These are phyloP conservation scores for Neodiprion pinetum DNA, from an alignment of 1,140 invertebrate genomes.

Conservation along the genomic window DNA sequence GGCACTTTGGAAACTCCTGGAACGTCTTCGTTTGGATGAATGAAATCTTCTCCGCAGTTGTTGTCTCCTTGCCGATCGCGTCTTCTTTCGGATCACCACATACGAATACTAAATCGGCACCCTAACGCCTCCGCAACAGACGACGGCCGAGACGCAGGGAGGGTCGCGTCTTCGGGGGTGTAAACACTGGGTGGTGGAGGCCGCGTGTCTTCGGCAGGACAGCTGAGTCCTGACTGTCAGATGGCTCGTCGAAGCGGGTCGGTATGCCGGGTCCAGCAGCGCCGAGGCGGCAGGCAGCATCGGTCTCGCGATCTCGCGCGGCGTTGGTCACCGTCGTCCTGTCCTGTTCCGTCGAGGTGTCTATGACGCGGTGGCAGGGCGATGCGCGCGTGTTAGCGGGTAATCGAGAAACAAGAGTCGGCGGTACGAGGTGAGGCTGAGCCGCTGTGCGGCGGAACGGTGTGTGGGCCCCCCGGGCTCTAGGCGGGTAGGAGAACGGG, in stretches of 20 bases:
- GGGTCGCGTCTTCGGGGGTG: constrained; percentile 3
- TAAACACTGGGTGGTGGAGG: constrained; percentile 11
- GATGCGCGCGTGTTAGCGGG: constrained; percentile 3
- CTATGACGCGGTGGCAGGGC: not conserved
- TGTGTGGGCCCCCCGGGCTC: constrained; percentile 3
- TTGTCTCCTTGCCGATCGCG: too few relatives aligned
- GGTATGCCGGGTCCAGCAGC: constrained; percentile 27
- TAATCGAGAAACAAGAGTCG: not conserved
- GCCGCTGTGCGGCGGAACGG: not conserved
- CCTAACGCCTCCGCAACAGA: too few relatives aligned
- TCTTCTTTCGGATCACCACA: too few relatives aligned
- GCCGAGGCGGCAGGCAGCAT: constrained; percentile 26
- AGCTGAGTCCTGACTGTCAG: constrained; percentile 51
- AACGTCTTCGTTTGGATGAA: too few relatives aligned
- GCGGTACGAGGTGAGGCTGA: not conserved
- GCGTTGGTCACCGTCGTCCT: constrained; percentile 10
- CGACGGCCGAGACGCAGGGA: not conserved
- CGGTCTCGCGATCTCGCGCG: constrained; percentile 32
- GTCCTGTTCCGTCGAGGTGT: not conserved
- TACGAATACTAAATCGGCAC: too few relatives aligned
- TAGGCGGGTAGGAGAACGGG: constrained; percentile 6
- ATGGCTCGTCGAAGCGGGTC: constrained; percentile 27
- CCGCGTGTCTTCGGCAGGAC: constrained; percentile 42
- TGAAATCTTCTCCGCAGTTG: too few relatives aligned
- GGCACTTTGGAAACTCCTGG: too few relatives aligned